Percentiles rank a stretch among this genome's conserved stretches.
Conservation (phyloP, 2,797 vertebrate species). For the Poecilia velifera region DNA sequence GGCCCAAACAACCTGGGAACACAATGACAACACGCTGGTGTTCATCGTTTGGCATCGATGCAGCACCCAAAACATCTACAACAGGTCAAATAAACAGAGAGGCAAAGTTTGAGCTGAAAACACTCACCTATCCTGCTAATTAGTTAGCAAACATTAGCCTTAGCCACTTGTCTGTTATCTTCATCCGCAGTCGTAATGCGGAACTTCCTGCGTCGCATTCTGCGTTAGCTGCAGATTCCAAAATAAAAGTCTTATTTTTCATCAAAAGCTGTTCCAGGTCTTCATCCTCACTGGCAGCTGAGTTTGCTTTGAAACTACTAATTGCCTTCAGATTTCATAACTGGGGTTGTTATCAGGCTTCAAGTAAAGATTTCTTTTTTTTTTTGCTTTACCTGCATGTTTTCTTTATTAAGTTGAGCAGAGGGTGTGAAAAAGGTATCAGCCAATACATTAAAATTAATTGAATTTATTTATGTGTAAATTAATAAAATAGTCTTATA, state of each 20-base stretch:
- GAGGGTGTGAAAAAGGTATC: background rate
- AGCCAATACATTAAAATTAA: background rate
- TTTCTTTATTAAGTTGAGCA: background rate
- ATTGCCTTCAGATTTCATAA: background rate
- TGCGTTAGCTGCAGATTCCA: slow-evolving; percentile 52
- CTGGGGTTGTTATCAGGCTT: too few relatives aligned
- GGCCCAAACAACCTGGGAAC: slow-evolving; percentile 50
- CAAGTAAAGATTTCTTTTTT: background rate
- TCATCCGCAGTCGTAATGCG: slow-evolving; percentile 73
- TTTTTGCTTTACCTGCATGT: background rate
- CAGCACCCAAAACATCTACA: background rate
- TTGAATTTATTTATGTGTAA: background rate
- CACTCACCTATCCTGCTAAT: slow-evolving; percentile 66
- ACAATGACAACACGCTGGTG: slow-evolving; percentile 47
- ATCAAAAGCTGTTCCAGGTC: background rate
- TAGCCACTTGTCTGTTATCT: slow-evolving; percentile 80
- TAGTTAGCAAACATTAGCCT: slow-evolving; percentile 79
- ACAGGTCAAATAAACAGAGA: background rate
- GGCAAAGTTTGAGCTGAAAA: slow-evolving; percentile 26
- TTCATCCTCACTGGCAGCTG: background rate
- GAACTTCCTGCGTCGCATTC: slow-evolving; percentile 74
- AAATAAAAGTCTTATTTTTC: slow-evolving; percentile 55
- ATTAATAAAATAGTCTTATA: background rate
- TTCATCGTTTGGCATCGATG: background rate
- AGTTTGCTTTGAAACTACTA: background rate